Base-by-base conservation (phyloP, 2,888 invertebrate genomes). In the Chromoteleia sp. region DNA sequence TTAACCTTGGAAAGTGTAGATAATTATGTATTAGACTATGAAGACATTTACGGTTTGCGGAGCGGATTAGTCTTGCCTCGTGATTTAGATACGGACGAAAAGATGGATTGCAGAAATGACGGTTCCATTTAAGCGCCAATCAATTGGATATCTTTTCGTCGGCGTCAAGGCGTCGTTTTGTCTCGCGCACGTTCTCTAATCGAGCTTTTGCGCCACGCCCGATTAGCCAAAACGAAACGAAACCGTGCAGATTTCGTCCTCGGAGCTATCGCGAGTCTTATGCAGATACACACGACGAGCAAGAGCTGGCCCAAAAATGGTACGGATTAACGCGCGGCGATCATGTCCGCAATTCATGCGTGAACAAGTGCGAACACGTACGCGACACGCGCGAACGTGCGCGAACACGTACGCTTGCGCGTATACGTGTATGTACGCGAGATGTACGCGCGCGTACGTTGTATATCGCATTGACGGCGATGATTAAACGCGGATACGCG, bases 1-100 rank as follows among this genome's bases (percentile, higher is more conserved):
- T 77, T 77, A 77, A 77, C 77, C 77, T 77, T 77, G 77, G 77
- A 77, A 77, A 77, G 77, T 77, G 77, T 77, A 63, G 70, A 77
- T 77, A 77, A 77, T 77, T 70, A 70, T 56, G 63, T 63, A 68
- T 77, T 56, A 77, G 70, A 48, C 77, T 70, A 63, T 77, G 77
- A 70, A 77, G 70, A 63, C 70, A 77, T 77, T 70, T 70, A 77
- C 70, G 77, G 45, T 68, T 76, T 59, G 58, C 56, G 10, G 50
- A 52, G 61, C 43, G 54, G 52, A 63, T 63, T 70, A 70, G 70
- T 70, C 48, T 77, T 77, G 63, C 39, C 61, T 70, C 48, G 29
- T 63, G 77, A 63, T 70, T 70, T 56, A 70, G 77, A 63, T 33
- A 76, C 61, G 61, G 68, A 8, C 67, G 41, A 68, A 59, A 45